Conservation (phyloP, 2,797 vertebrate genomes). For the Holocentrus rufus region DNA sequence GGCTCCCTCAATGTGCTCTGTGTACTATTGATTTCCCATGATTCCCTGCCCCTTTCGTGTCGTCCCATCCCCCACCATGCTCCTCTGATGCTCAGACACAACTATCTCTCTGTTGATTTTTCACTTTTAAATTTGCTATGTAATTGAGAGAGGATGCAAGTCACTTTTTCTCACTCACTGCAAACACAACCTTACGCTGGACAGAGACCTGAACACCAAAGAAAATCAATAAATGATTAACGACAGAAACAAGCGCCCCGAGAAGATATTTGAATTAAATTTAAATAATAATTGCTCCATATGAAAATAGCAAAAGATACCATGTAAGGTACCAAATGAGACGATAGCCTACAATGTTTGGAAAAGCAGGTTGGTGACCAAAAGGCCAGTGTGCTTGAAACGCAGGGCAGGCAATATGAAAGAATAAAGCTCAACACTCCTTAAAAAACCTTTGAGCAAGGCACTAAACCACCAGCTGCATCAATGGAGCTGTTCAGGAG, state of each 20-base stretch:
- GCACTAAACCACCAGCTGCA: neutral
- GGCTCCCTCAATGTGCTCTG: constrained; percentile 61
- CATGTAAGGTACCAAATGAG: no score
- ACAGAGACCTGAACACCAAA: neutral
- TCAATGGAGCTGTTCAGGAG: constrained; percentile 4
- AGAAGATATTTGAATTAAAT: neutral
- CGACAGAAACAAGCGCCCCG: neutral
- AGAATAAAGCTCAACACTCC: neutral
- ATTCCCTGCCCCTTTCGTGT: constrained; percentile 44
- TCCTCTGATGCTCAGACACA: constrained; percentile 13
- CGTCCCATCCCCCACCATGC: constrained; percentile 68
- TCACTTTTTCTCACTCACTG: neutral
- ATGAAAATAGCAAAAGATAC: neutral
- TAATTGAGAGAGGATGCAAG: neutral
- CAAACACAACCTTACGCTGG: neutral
- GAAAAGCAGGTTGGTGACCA: neutral
- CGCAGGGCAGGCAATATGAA: neutral
- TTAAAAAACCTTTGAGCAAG: neutral
- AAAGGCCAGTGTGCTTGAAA: neutral
- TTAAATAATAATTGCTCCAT: neutral
- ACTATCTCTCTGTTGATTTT: constrained; percentile 37
- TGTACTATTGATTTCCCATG: constrained; percentile 78
- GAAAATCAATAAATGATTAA: neutral
- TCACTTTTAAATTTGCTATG: constrained; percentile 7
- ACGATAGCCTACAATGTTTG: neutral